These are phyloP conservation scores for Eurytoma adleriae DNA, from an alignment of 2,888 invertebrate species.

Conservation along the genomic window DNA sequence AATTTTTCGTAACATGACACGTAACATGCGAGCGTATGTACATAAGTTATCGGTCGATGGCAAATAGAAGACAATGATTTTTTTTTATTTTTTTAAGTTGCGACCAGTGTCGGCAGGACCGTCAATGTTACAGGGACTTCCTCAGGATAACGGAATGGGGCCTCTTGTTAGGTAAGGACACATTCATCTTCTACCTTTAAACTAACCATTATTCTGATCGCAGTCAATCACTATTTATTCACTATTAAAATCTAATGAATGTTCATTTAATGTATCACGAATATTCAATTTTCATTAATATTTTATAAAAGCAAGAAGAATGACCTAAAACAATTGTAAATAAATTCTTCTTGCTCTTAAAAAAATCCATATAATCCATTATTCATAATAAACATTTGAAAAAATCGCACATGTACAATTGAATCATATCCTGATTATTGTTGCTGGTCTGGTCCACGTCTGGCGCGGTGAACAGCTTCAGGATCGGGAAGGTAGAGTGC, in stretches of 20 bases:
- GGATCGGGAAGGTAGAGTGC: slow-evolving; percentile 90
- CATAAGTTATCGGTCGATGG: neutral
- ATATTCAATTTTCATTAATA: neutral
- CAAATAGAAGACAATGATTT: slow-evolving; percentile 41
- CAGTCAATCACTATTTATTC: slow-evolving; percentile 19
- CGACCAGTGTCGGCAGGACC: slow-evolving; percentile 80
- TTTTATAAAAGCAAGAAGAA: neutral
- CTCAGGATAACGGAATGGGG: slow-evolving; percentile 77
- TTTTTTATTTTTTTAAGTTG: slow-evolving; percentile 72
- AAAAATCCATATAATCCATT: neutral
- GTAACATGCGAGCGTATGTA: slow-evolving; percentile 10
- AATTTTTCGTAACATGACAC: neutral
- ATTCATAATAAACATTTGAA: neutral
- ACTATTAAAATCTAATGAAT: neutral
- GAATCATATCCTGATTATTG: slow-evolving; percentile 64
- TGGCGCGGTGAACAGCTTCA: slow-evolving; percentile 77
- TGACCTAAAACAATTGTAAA: neutral
- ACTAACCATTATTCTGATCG: slow-evolving; percentile 2
- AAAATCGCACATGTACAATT: slow-evolving; percentile 33
- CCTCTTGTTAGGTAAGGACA: slow-evolving; percentile 79
- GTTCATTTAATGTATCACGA: too few relatives aligned
- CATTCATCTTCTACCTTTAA: slow-evolving; percentile 16
- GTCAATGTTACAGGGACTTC: slow-evolving; percentile 77
- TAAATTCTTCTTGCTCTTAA: neutral
- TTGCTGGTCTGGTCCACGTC: slow-evolving; percentile 70